A percentile compares a stretch with the other conserved stretches of the same genome.
Evolutionary conservation across 2,113 vertebrate genomes (phyloP).

Genomic region (Bubo blakistoni): DNA sequence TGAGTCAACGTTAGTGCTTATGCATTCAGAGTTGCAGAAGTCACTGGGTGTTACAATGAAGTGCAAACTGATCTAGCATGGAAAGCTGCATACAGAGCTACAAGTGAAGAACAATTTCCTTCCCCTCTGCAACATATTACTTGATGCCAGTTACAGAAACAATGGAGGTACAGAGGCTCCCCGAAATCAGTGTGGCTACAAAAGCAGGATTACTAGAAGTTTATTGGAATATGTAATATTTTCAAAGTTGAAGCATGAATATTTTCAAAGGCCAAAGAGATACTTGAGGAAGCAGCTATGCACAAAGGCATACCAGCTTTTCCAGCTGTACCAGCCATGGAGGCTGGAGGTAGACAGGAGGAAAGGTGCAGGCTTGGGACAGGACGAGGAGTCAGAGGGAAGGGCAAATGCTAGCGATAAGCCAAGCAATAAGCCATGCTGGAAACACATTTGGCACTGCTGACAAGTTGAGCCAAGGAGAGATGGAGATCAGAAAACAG

Average conservation of each 20-base stretch:
- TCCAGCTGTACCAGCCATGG: not conserved
- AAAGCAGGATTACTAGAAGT: not conserved
- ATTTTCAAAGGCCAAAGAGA: not conserved
- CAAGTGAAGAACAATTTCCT: not conserved
- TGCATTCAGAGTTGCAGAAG: not conserved
- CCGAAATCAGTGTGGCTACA: not conserved
- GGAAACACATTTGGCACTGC: not conserved
- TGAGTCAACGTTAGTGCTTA: not conserved
- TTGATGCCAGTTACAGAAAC: not conserved
- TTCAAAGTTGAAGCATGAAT: not conserved
- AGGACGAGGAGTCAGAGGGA: not conserved
- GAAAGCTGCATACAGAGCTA: not conserved
- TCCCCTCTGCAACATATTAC: not conserved
- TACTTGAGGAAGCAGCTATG: not conserved
- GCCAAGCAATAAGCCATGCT: not conserved
- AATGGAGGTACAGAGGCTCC: not conserved
- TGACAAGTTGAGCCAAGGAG: not conserved
- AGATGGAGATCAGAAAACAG: not conserved
- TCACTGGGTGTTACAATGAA: not conserved
- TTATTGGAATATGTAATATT: not conserved
- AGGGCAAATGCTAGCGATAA: not conserved
- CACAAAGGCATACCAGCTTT: not conserved
- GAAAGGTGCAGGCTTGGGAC: not conserved
- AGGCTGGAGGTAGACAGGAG: not conserved
- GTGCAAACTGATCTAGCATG: not conserved